Percentiles rank a stretch among this genome's conserved stretches.
Evolutionary conservation across 1,140 invertebrate species (phyloP).

Genomic region (Cardiocondyla obscurior): DNA sequence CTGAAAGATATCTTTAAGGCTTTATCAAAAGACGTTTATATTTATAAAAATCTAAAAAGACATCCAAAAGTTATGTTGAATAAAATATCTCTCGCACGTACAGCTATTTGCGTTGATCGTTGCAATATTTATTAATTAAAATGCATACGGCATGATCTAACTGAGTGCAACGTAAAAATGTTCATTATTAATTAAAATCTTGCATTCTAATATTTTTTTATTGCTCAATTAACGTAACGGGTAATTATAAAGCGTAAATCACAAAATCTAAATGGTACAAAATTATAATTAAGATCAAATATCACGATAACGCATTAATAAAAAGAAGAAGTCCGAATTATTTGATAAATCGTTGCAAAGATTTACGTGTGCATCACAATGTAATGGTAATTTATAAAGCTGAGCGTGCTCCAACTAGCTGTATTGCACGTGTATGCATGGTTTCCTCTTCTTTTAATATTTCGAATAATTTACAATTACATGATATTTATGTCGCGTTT

Average conservation of each 20-base stretch:
- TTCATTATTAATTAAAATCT: conserved; percentile 3
- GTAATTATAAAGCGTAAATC: too few relatives aligned
- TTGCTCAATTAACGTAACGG: not conserved
- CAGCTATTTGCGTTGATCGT: not conserved
- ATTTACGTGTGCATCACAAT: not conserved
- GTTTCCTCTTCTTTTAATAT: not conserved
- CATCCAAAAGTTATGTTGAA: not conserved
- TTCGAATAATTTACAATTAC: not conserved
- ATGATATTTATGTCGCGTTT: not conserved
- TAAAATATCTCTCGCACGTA: not conserved
- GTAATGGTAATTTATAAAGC: not conserved
- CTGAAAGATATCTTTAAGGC: not conserved
- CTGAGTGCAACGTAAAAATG: not conserved
- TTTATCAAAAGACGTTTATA: not conserved
- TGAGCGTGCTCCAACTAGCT: not conserved
- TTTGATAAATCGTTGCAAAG: not conserved
- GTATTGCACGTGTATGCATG: not conserved
- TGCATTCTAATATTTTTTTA: not conserved
- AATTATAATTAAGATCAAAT: not conserved
- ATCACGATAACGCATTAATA: not conserved
- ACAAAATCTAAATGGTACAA: too few relatives aligned
- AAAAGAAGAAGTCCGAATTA: not conserved
- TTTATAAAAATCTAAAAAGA: not conserved
- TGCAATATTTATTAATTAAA: not conserved
- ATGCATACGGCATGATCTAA: not conserved